Evolutionary conservation across 2,888 invertebrate genomes (phyloP).

Genomic region (Minunthozetes semirufus): DNA sequence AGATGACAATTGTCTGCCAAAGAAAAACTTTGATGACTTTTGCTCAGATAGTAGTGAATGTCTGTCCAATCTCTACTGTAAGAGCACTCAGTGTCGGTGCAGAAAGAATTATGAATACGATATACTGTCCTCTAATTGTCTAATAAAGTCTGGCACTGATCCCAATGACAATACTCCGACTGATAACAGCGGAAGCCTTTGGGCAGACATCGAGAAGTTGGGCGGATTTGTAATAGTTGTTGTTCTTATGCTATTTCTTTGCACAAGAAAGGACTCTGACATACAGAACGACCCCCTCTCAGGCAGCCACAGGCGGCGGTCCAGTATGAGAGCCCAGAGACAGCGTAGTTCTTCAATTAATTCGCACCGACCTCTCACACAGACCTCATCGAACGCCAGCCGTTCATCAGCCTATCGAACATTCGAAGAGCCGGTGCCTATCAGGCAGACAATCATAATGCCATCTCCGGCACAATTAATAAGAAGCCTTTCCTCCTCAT

Average conservation of each 20-base stretch:
- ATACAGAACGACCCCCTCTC: neutral
- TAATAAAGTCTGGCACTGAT: neutral
- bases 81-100: slow-evolving; percentile 2
- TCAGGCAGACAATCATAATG: slow-evolving; percentile 9
- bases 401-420: slow-evolving; percentile 18
- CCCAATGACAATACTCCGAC: neutral
- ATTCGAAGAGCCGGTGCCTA: slow-evolving; percentile 14
- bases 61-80: neutral
- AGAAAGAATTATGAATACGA: neutral
- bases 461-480: neutral
- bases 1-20: slow-evolving; percentile 20
- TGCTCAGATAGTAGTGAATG: slow-evolving; percentile 10
- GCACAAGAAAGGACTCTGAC: slow-evolving; percentile 16
- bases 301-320: neutral
- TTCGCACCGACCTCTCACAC: slow-evolving; percentile 25
- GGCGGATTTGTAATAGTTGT: slow-evolving; percentile 12
- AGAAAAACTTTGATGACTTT: slow-evolving; percentile 18
- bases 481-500: slow-evolving; percentile 3
- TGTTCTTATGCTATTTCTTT: slow-evolving; percentile 16
- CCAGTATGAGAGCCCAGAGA: neutral
- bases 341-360: slow-evolving; percentile 2
- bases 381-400: slow-evolving; percentile 22
- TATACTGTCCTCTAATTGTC: neutral
- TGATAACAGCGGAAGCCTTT: neutral
- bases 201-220: slow-evolving; percentile 5